Evolutionary conservation across 2,113 vertebrate species (phyloP).

Genomic region (Neodon shergylaensis): DNA sequence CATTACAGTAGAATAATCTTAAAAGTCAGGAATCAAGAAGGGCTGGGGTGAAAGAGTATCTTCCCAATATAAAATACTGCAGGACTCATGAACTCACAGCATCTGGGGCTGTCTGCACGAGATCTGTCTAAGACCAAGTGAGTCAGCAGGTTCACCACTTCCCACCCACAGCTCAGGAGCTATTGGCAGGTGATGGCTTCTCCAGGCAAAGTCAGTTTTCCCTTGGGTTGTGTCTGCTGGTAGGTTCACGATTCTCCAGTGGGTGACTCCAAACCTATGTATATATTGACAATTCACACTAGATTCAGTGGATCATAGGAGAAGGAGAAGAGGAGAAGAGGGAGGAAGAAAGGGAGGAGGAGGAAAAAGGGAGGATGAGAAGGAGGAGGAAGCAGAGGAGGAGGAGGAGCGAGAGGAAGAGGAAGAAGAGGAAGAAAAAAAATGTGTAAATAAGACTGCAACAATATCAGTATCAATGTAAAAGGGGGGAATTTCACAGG

Average conservation of each 20-base stretch:
- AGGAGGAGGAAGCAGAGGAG: too few relatives aligned
- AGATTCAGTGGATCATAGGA: neutral
- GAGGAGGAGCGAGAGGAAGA: too few relatives aligned
- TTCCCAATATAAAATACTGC: neutral
- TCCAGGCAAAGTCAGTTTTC: neutral
- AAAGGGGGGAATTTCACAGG: neutral
- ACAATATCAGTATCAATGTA: neutral
- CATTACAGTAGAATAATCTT: neutral
- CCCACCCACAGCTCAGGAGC: too few relatives aligned
- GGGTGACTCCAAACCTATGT: neutral
- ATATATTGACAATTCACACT: neutral
- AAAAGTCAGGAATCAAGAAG: neutral
- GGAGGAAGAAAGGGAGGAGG: neutral
- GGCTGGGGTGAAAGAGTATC: neutral
- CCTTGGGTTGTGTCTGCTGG: neutral
- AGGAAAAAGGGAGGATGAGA: neutral
- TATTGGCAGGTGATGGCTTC: neutral
- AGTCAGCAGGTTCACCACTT: neutral
- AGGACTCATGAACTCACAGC: neutral
- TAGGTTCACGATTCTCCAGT: neutral
- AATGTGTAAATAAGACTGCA: neutral
- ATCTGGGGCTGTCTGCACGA: neutral
- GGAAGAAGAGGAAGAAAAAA: neutral
- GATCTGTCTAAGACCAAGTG: neutral
- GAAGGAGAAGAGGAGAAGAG: neutral